These are phyloP conservation scores for Brachyhypopomus occidentalis DNA, from an alignment of 2,113 vertebrate species.

Conservation along the genomic window DNA sequence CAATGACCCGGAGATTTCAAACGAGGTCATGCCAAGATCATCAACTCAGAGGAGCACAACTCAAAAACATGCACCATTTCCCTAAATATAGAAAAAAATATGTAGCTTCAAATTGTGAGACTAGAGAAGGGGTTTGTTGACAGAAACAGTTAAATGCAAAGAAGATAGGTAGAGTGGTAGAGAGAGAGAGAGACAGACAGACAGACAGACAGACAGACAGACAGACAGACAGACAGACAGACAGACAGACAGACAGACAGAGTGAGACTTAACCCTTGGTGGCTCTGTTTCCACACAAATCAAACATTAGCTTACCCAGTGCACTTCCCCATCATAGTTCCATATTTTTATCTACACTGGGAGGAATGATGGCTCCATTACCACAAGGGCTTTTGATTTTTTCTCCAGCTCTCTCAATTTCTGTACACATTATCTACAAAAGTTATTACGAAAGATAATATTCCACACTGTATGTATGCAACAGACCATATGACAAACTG, in stretches of 20 bases:
- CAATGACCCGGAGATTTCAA: neutral
- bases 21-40: neutral
- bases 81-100: neutral
- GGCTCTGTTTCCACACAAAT: conserved; percentile 7
- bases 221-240: neutral
- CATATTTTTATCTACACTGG: neutral
- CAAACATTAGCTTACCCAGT: neutral
- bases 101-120: neutral
- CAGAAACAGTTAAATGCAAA: neutral
- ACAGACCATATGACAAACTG: conserved; percentile 10
- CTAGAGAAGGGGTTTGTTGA: neutral
- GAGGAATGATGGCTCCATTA: conserved; percentile 8
- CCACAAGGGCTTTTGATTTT: conserved; percentile 32
- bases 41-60: conserved; percentile 3
- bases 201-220: neutral
- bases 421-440: conserved; percentile 47
- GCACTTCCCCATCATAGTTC: neutral
- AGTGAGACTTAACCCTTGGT: neutral
- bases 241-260: neutral
- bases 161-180: neutral
- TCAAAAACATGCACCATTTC: neutral
- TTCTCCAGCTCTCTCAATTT: conserved; percentile 39
- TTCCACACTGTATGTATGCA: conserved; percentile 35
- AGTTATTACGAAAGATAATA: conserved; percentile 52
- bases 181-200: neutral